Evolutionary conservation across 1,140 invertebrate genomes (phyloP).

Genomic region (Lucilia sericata): DNA sequence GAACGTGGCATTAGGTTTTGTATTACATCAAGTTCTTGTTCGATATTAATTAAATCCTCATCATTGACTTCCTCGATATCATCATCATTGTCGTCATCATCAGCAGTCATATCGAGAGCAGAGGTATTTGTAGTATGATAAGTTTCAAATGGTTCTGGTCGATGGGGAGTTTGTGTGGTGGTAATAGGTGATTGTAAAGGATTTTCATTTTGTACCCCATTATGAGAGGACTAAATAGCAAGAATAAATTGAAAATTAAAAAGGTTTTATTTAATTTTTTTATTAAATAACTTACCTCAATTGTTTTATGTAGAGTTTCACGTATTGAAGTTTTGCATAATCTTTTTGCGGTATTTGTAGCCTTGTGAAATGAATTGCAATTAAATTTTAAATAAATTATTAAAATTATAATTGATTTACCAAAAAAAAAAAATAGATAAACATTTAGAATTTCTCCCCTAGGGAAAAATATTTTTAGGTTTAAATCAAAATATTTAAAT

Average conservation of each 20-base stretch:
- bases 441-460: too few species aligned
- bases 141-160: neutral
- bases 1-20: neutral
- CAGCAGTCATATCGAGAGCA: neutral
- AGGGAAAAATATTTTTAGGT: too few species aligned
- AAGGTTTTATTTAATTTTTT: neutral
- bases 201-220: neutral
- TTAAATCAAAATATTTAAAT: too few species aligned
- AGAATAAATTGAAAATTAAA: neutral
- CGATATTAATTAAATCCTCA: neutral
- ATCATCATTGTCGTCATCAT: neutral
- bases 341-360: neutral
- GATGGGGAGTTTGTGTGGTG: neutral
- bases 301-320: neutral
- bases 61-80: neutral
- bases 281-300: neutral
- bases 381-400: neutral
- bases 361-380: neutral
- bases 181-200: neutral
- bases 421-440: neutral
- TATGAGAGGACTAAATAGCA: neutral
- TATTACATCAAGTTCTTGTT: constrained; percentile 2
- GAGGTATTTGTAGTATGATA: neutral
- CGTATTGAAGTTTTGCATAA: neutral
- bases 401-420: neutral